These are phyloP conservation scores for Agrotis segetum DNA, from an alignment of 2,888 invertebrate genomes.

Conservation along the genomic window DNA sequence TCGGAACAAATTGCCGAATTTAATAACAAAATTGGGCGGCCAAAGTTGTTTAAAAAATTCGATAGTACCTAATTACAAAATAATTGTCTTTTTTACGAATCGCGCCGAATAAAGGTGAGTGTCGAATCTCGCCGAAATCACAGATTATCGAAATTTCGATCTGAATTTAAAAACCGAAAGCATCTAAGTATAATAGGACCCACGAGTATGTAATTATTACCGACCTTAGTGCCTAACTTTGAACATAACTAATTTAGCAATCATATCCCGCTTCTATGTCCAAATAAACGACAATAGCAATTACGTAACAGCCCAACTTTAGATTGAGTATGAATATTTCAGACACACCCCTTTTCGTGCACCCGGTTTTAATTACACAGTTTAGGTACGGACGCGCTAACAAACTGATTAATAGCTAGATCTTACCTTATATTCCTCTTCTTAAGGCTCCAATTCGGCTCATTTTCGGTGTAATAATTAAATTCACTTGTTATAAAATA, in stretches of 20 bases:
- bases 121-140: too few species aligned
- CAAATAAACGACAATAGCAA: conserved; percentile 49
- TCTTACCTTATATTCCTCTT: conserved; percentile 53
- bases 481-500: conserved; percentile 40
- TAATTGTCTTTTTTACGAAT: too few species aligned
- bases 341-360: conserved; percentile 65
- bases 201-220: too few species aligned
- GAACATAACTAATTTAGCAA: conserved; percentile 4
- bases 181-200: background rate
- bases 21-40: background rate
- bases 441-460: conserved; percentile 13
- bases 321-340: conserved; percentile 74
- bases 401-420: conserved; percentile 11
- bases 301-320: conserved; percentile 71
- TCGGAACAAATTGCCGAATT: background rate
- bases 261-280: conserved; percentile 4
- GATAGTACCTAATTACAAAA: too few species aligned
- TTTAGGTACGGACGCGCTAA: conserved; percentile 19
- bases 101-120: too few species aligned
- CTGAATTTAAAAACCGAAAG: background rate
- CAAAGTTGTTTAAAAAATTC: too few species aligned
- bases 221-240: background rate
- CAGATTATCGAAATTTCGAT: too few species aligned
- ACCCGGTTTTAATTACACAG: conserved; percentile 9
- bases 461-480: conserved; percentile 38